Base-by-base conservation (phyloP, 2,797 vertebrate species). In the Siniperca undulata region DNA sequence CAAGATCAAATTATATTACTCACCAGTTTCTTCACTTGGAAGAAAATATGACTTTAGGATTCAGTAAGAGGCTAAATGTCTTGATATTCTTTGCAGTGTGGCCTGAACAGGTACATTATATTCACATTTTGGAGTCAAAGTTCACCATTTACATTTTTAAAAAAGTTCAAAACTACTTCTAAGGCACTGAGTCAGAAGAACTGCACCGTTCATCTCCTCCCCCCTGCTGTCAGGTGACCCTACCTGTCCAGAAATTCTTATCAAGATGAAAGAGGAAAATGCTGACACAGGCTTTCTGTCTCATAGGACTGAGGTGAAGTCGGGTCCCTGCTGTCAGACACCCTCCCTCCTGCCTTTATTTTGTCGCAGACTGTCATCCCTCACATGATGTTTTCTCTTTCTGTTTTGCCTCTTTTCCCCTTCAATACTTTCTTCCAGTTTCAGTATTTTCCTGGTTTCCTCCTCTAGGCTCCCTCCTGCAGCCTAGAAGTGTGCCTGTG, bases 271-370 rank as follows among this genome's bases (percentile, higher is more conserved):
- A 58, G 56, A 44, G 12, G 20, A 55, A 73, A 76, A 22, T 12
- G 83, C 85, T 88, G 85, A 89, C 81, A 53, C 44, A 0, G n/a
- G 36, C 24, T 36, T 80, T 48, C 27, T 66, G 74, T 80, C 74
- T 74, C 56, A 38, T 0, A 44, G 13, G 69, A 78, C 34, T 27
- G 27, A 73, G 62, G 78, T 80, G 56, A 80, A 73, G 50, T 36
- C 7, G 3, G 36, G 58, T 50, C 40, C 40, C 74, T 16, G 74
- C 68, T 69, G 75, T 80, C 53, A 73, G 44, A 61, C 53, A 0
- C n/a, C 46, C 52, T 68, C 61, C 17, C 34, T 36, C 53, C 56
- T 70, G 61, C 48, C 19, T 72, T 74, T 46, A 48, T 34, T 66
- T 38, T 34, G 30, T 74, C 62, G 14, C 42, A 27, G 30, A 38